Conservation (phyloP, 1,140 invertebrate genomes). For the Eueides isabella region DNA sequence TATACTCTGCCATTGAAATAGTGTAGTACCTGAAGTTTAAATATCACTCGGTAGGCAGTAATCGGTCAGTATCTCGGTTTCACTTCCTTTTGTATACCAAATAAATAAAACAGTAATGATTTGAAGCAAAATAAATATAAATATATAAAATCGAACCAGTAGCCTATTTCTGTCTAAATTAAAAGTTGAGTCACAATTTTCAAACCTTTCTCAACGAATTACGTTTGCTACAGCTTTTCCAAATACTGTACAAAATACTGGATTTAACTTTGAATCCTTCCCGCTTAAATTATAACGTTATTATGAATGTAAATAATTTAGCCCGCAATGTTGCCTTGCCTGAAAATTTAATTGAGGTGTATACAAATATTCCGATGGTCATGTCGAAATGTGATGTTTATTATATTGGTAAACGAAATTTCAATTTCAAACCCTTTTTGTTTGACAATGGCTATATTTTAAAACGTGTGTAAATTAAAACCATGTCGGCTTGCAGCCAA, state of each 20-base stretch:
- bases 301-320: constrained; percentile 8
- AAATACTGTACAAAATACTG: background rate
- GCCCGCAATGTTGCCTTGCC: background rate
- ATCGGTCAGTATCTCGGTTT: too few species aligned
- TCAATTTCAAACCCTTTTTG: background rate
- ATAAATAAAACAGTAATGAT: background rate
- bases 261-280: constrained; percentile 3
- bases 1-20: too few species aligned
- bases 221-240: background rate
- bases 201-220: background rate
- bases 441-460: background rate
- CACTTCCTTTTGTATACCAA: too few species aligned
- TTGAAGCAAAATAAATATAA: background rate
- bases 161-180: background rate
- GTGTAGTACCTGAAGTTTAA: too few species aligned
- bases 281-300: background rate
- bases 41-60: too few species aligned
- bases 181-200: background rate
- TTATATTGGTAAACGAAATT: background rate
- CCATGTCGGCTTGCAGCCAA: too few species aligned
- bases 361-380: background rate
- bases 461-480: too few species aligned
- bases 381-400: background rate
- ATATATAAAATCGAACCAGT: background rate
- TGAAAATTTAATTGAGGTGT: background rate